Evolutionary conservation across 2,888 invertebrate species (phyloP).

Genomic region (Aspidiotus rigidus): DNA sequence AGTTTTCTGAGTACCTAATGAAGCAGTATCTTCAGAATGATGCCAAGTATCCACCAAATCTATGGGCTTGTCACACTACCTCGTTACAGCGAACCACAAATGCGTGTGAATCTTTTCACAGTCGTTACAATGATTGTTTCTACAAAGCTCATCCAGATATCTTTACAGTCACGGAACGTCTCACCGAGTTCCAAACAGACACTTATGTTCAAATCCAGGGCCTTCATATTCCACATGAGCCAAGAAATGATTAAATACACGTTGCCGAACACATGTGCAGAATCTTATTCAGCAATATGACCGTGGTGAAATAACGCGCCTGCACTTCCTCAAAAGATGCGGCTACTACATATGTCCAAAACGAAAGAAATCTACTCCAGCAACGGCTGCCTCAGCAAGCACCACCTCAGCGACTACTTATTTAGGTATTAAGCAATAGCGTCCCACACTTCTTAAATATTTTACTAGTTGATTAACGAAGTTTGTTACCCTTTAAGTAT

Average conservation of each 20-base stretch:
- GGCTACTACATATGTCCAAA: no score
- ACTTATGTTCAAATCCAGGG: neutral
- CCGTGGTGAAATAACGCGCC: neutral
- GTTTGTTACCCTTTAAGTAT: no score
- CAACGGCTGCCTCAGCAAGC: no score
- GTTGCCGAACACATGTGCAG: neutral
- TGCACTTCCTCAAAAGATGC: no score
- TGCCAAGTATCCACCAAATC: neutral
- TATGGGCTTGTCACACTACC: neutral
- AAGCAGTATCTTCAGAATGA: neutral
- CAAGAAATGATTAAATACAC: neutral
- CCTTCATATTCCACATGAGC: neutral
- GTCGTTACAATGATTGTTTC: neutral
- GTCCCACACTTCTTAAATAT: no score
- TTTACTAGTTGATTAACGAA: no score
- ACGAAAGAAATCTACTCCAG: no score
- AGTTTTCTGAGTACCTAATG: slow-evolving; percentile 1
- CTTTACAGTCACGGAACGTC: neutral
- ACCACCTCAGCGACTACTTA: no score
- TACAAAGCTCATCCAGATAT: neutral
- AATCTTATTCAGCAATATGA: neutral
- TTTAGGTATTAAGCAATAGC: no score
- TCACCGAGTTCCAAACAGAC: neutral
- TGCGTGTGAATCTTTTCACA: neutral
- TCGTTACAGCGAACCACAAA: neutral